Base-by-base conservation (phyloP, 2,888 invertebrate genomes). In the Mythimna pallens region DNA sequence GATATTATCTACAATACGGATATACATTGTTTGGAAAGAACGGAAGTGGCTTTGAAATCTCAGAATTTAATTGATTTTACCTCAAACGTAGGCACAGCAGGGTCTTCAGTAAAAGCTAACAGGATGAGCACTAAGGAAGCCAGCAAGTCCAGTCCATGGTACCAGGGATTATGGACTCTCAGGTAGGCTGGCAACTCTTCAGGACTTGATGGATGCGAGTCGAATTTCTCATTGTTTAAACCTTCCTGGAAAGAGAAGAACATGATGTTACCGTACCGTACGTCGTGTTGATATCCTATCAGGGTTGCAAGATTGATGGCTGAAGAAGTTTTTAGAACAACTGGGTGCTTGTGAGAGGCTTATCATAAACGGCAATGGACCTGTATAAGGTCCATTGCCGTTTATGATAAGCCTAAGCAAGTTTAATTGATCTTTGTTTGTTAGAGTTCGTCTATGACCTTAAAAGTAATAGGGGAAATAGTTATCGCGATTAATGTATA, bases 221-320 rank as follows among this genome's bases (percentile, higher is more conserved):
- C 98, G 91, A 98, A 99, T 93, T 99, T 98, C 92, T 98, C 99
- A 94, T 99, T 99, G 92, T 99, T 98, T 91, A 97, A 97, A 50
- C 99, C 99, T 97, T 99, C 99, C 98, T 98, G 93, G 63, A 95
- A 94, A 81, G n/a, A 72, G 2, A 61, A 71, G 43, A 54, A 76
- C 25, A 50, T 72, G 9, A 34, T n/a, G 10, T 70, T 17, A 63
- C 0, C 10, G n/a, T n/a, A n/a, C n/a, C n/a, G n/a, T n/a, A n/a
- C n/a, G n/a, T n/a, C n/a, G n/a, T n/a, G n/a, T n/a, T n/a, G 0
- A 9, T 20, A 25, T 34, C 1, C n/a, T 55, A 17, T 47, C 22
- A 9, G 10, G 7, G 14, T 57, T 12, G 30, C 43, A 47, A 34
- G 3, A 12, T 25, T 14, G 22, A 4, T 54, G 4, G 25, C 34